Evolutionary conservation across 2,797 vertebrate species (phyloP).

Genomic region (Chiroxiphia lanceolata): DNA sequence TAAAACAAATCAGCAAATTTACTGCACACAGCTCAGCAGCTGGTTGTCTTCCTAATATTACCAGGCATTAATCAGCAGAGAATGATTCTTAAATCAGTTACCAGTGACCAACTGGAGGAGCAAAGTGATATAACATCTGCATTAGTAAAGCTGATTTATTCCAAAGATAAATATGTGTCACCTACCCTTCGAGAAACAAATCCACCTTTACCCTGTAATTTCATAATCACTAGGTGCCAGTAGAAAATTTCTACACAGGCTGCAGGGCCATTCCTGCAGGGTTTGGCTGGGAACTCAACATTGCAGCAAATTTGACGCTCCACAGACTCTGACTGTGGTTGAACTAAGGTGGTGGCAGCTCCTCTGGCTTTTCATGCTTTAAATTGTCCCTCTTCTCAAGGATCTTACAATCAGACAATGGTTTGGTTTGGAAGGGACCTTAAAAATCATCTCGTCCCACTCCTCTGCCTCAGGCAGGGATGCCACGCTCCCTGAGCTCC

Average conservation of each 20-base stretch:
- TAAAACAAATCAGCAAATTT: background rate
- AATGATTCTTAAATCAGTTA: background rate
- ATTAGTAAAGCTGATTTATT: background rate
- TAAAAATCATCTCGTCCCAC: background rate
- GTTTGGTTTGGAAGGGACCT: background rate
- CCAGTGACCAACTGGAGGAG: background rate
- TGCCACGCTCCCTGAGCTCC: background rate
- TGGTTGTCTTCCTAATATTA: background rate
- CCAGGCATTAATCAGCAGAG: background rate
- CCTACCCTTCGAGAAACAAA: background rate
- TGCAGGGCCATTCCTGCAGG: background rate
- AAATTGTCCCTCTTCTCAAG: background rate
- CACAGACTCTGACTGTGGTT: background rate
- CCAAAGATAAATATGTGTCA: background rate
- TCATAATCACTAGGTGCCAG: background rate
- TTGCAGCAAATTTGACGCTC: fast-evolving
- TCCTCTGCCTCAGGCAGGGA: background rate
- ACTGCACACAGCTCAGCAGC: background rate
- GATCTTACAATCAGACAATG: background rate
- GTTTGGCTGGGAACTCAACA: background rate
- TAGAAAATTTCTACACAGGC: background rate
- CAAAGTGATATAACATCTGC: background rate
- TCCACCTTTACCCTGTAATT: background rate
- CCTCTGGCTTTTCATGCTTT: background rate
- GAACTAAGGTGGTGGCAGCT: fast-evolving